Conservation (phyloP, 2,888 invertebrate genomes). For the Diploptera punctata region DNA sequence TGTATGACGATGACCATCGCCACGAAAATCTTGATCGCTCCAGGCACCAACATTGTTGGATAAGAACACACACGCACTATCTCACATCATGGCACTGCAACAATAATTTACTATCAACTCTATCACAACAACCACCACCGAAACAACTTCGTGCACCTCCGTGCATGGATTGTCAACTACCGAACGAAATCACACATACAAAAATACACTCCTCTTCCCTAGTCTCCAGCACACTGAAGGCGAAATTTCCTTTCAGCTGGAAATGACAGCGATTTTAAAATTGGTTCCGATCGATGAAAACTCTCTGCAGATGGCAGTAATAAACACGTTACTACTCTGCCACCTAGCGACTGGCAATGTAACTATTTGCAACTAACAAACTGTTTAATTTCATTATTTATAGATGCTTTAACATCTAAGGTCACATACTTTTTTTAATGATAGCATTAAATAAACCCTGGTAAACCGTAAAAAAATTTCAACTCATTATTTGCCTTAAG, state of each 20-base stretch:
- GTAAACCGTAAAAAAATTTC: too few relatives aligned
- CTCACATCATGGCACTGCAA: conserved; percentile 18
- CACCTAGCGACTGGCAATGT: background rate
- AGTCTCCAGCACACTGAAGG: conserved; percentile 5
- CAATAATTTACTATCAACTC: conserved; percentile 2
- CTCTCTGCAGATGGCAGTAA: conserved; percentile 14
- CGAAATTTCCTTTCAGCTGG: background rate
- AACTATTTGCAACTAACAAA: too few relatives aligned
- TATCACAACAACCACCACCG: conserved; percentile 4
- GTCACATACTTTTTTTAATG: too few relatives aligned
- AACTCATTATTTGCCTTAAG: too few relatives aligned
- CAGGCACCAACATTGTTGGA: conserved; percentile 38
- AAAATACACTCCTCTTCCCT: background rate
- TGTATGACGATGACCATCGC: conserved; percentile 23
- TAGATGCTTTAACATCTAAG: too few relatives aligned
- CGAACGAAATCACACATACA: background rate
- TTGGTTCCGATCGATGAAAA: background rate
- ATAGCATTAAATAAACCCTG: too few relatives aligned
- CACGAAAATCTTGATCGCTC: conserved; percentile 13
- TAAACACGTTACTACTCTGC: background rate
- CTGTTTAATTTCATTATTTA: too few relatives aligned
- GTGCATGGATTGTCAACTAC: background rate
- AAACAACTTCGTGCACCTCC: conserved; percentile 13
- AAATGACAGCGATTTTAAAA: background rate
- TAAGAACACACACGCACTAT: conserved; percentile 4